These are phyloP conservation scores for Myotis daubentonii DNA, from an alignment of 2,797 vertebrate genomes.

Conservation along the genomic window DNA sequence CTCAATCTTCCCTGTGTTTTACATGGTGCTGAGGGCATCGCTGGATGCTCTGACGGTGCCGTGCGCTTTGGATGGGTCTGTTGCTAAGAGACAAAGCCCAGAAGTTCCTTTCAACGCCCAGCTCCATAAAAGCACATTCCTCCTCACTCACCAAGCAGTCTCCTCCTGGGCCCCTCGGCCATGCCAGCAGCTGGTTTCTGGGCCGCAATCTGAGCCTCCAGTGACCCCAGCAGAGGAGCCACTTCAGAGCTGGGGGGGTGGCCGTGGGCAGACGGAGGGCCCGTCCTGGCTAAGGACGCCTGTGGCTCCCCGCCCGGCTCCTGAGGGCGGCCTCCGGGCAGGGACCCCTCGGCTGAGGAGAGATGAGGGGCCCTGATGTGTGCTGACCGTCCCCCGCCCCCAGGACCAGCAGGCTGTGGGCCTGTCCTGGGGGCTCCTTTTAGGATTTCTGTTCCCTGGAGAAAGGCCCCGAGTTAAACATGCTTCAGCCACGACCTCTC, in stretches of 20 bases:
- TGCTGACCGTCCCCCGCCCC: too few species aligned
- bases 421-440: background rate
- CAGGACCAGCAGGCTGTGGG: background rate
- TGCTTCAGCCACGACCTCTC: background rate
- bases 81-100: slow-evolving; percentile 88
- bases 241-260: rapidly evolving
- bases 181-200: background rate
- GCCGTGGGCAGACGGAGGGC: background rate
- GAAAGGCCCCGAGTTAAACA: background rate
- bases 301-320: rapidly evolving
- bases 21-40: background rate
- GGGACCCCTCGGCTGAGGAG: rapidly evolving
- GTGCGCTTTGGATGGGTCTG: slow-evolving; percentile 78
- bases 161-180: slow-evolving; percentile 54
- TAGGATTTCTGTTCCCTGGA: background rate
- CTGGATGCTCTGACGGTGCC: slow-evolving; percentile 74
- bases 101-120: slow-evolving; percentile 81
- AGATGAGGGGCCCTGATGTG: rapidly evolving
- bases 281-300: background rate
- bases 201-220: background rate
- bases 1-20: background rate
- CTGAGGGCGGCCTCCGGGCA: background rate
- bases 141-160: slow-evolving; percentile 67
- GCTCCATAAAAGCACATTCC: slow-evolving; percentile 80
- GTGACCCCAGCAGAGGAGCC: background rate